These are phyloP conservation scores for Hipparchia sbordonii DNA, from an alignment of 2,888 invertebrate species.

Conservation along the genomic window DNA sequence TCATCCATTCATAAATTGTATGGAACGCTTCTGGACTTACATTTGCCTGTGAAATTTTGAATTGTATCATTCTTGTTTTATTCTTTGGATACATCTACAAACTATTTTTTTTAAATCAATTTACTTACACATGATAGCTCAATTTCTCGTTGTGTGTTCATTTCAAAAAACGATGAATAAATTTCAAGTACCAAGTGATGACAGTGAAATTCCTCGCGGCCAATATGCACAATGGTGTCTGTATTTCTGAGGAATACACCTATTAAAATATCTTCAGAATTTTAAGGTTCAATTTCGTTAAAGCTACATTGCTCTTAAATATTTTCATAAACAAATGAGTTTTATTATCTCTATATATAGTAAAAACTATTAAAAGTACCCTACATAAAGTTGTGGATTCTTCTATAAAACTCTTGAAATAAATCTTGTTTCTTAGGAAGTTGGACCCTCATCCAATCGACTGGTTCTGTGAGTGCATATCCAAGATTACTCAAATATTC, in stretches of 20 bases:
- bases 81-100: not conserved
- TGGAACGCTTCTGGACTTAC: slow-evolving; percentile 85
- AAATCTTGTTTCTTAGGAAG: slow-evolving; percentile 87
- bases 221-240: slow-evolving; percentile 86
- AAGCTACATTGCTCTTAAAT: not conserved
- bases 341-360: not conserved
- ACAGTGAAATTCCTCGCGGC: slow-evolving; percentile 86
- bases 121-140: slow-evolving; percentile 65
- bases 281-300: not conserved
- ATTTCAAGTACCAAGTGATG: slow-evolving; percentile 87
- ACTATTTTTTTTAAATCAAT: not conserved
- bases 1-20: slow-evolving; percentile 92
- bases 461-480: slow-evolving; percentile 79
- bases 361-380: slow-evolving; percentile 38
- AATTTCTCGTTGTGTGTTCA: slow-evolving; percentile 59
- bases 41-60: slow-evolving; percentile 52
- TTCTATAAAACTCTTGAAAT: slow-evolving; percentile 84
- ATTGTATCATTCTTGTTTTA: not conserved
- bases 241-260: slow-evolving; percentile 79
- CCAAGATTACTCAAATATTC: slow-evolving; percentile 82
- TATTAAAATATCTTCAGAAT: slow-evolving; percentile 3
- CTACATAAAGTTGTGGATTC: slow-evolving; percentile 87
- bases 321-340: not conserved
- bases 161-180: slow-evolving; percentile 86
- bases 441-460: slow-evolving; percentile 85